Percentiles rank a stretch among this genome's conserved stretches.
Conservation (phyloP, 2,113 vertebrate genomes). For the Dipodomys merriami region DNA sequence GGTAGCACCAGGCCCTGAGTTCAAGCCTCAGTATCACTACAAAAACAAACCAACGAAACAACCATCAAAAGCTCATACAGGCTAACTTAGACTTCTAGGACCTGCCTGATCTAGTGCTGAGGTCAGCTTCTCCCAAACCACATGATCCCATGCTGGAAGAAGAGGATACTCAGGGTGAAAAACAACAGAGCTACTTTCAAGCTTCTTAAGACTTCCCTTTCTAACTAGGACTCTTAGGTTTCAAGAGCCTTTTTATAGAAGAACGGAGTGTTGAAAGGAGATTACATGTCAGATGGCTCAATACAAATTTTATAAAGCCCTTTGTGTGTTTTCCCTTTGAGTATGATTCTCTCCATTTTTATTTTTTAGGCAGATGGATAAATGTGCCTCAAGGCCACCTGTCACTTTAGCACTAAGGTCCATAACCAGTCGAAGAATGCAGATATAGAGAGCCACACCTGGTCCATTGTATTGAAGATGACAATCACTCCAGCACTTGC, state of each 20-base stretch:
- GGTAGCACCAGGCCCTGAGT: no score
- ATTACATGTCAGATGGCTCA: background rate
- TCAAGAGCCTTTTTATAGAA: slow-evolving; percentile 15
- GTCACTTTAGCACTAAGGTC: slow-evolving; percentile 30
- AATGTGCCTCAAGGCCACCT: slow-evolving; percentile 34
- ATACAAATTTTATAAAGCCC: slow-evolving; percentile 41
- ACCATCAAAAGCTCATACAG: background rate
- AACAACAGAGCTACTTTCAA: background rate
- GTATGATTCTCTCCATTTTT: slow-evolving; percentile 45
- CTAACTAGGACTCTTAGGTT: background rate
- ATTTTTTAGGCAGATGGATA: slow-evolving; percentile 51
- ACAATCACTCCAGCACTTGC: slow-evolving; percentile 1
- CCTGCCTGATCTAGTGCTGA: background rate
- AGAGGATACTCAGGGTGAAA: background rate
- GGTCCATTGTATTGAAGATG: slow-evolving; percentile 51
- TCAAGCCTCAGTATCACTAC: no score
- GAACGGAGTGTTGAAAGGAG: background rate
- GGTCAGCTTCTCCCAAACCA: background rate
- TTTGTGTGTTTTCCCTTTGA: slow-evolving; percentile 47
- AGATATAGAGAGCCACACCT: slow-evolving; percentile 11
- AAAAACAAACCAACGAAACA: no score
- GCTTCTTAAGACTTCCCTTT: background rate
- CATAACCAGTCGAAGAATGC: slow-evolving; percentile 23
- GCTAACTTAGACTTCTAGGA: background rate
- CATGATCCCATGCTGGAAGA: background rate